phyloP scores from a whole-genome alignment of 1,140 invertebrate species.

The Cheumatopsyche charites region DNA sequence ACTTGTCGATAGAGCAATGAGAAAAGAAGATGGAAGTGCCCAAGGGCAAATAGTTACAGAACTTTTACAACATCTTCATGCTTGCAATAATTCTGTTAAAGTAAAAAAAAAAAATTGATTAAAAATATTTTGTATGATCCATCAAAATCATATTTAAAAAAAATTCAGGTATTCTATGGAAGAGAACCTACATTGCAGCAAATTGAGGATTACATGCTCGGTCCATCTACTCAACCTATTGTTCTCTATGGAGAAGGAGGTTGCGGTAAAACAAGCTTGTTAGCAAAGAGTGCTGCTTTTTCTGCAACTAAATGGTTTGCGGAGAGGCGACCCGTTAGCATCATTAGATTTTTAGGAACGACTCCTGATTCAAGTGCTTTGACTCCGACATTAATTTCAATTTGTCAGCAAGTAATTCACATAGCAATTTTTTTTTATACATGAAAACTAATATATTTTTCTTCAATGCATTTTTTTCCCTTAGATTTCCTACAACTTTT shows the following conservation, averaged over 20 bases:
- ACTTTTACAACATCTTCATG: slow-evolving; percentile 95
- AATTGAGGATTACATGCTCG: slow-evolving; percentile 86
- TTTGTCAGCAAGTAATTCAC: slow-evolving; percentile 83
- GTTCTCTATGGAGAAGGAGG: slow-evolving; percentile 96
- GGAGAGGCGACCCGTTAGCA: slow-evolving; percentile 79
- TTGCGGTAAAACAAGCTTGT: slow-evolving; percentile 95
- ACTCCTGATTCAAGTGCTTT: slow-evolving; percentile 95
- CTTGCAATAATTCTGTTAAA: slow-evolving; percentile 94
- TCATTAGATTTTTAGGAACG: slow-evolving; percentile 94
- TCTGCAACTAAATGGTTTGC: slow-evolving; percentile 74
- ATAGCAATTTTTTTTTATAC: neutral
- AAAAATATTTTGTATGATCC: slow-evolving; percentile 4
- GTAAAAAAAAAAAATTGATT: slow-evolving; percentile 51
- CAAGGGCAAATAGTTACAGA: slow-evolving; percentile 95
- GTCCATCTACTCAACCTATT: slow-evolving; percentile 83
- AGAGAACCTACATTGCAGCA: slow-evolving; percentile 84
- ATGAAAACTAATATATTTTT: neutral
- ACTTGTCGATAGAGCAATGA: slow-evolving; percentile 89
- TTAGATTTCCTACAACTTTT: slow-evolving; percentile 95
- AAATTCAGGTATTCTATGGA: slow-evolving; percentile 85
- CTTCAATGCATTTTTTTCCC: neutral
- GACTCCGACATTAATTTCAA: slow-evolving; percentile 91
- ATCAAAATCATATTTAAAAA: neutral
- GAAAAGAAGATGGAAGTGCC: slow-evolving; percentile 92
- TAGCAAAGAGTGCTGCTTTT: slow-evolving; percentile 91